Evolutionary conservation across 2,113 vertebrate genomes (phyloP), one percentile per base, ranked within the genome.

Genomic region (Thalassoma bifasciatum): DNA sequence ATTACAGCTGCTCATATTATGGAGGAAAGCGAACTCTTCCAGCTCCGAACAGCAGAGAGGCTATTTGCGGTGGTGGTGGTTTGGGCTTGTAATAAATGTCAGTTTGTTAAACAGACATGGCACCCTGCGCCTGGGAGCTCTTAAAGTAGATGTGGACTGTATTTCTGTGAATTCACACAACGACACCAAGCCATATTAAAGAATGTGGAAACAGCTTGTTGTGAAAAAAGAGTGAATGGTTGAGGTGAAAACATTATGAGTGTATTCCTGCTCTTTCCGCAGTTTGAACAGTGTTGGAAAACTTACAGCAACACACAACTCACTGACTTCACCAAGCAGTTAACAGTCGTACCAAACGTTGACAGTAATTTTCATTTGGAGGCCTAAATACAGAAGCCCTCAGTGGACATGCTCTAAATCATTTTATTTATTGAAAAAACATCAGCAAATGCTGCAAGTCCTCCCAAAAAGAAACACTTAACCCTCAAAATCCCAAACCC

Each of bases 251-350:
- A 65, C 75, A 77, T 84, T 60, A 69, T 30, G 57, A 30, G 16
- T 56, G 36, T 65, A 36, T 72, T 77, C 24, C 68, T 58, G 70
- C 22, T 10, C 74, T 77, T 63, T 34, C 64, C 14, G 10, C 4
- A 14, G 67, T 66, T 40, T 70, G 46, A 77, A 42, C 26, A 44
- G 58, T 67, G 47, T 67, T 42, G 17, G 30, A 81, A 57, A 56
- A 51, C 47, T 26, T 75, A 59, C 83, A 72, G 62, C 83, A 72
- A 42, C 84, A 63, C 63, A 16, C 53, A 58, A 10, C 69, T 83
- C 86, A 89, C 83, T 83, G 87, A 72, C 66, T 40, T n/a, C 64
- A 77, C 6, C 40, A 38, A 79, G 68, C 66, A 46, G 66, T 26
- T 62, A 81, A 83, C 16, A 9, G 56, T 47, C 36, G 10, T 60